A percentile compares a stretch with the other conserved stretches of the same genome.
Evolutionary conservation across 2,113 vertebrate genomes (phyloP).

Genomic region (Myodes glareolus): DNA sequence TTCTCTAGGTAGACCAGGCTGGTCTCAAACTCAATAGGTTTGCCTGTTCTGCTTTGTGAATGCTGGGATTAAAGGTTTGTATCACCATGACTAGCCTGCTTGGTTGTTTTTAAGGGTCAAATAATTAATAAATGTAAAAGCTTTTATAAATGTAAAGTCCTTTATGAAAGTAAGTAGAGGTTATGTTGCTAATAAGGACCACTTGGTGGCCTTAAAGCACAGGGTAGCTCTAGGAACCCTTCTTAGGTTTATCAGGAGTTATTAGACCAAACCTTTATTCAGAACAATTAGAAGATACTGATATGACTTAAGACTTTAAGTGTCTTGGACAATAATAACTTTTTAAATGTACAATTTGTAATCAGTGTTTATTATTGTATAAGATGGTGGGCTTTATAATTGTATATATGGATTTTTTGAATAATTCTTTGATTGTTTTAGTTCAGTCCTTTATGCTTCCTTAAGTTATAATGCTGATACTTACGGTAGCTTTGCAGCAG

Average conservation of each 20-base stretch:
- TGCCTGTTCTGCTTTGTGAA: background rate
- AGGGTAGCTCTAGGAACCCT: background rate
- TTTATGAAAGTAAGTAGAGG: slow-evolving; percentile 44
- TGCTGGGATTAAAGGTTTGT: background rate
- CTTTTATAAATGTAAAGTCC: background rate
- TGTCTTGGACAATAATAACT: slow-evolving; percentile 3
- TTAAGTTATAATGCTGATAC: background rate
- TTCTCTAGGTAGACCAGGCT: background rate
- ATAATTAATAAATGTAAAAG: slow-evolving; percentile 28
- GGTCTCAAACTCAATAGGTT: background rate
- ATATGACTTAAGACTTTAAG: background rate
- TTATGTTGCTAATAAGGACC: background rate
- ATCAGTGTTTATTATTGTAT: background rate
- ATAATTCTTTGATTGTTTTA: slow-evolving; percentile 39
- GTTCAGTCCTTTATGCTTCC: background rate
- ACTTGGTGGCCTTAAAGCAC: background rate
- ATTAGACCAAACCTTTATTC: slow-evolving; percentile 24
- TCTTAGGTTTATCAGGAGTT: background rate
- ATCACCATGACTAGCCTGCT: too few species aligned
- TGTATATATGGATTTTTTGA: background rate
- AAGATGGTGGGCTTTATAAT: background rate
- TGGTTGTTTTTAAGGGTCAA: slow-evolving; percentile 41
- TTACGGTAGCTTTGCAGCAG: slow-evolving; percentile 35
- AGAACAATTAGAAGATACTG: background rate
- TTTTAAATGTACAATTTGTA: background rate